These are phyloP conservation scores for Magallana ariakensis DNA, from an alignment of 1,140 invertebrate genomes.

Conservation along the genomic window DNA sequence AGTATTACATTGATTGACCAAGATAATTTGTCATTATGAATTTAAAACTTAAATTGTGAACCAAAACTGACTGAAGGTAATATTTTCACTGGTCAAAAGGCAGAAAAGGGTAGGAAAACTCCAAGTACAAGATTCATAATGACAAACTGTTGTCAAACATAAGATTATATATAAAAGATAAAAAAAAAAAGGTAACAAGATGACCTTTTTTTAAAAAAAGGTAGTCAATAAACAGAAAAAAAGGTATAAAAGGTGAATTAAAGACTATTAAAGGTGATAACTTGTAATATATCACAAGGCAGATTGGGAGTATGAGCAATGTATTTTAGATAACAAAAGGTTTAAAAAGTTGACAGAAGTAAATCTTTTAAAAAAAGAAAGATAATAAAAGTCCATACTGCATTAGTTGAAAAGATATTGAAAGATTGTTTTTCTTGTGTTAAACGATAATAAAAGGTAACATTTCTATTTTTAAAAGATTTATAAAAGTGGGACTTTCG, in stretches of 20 bases:
- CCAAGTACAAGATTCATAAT: not conserved
- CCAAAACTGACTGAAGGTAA: no score
- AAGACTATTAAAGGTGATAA: not conserved
- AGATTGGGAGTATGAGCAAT: not conserved
- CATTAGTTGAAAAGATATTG: not conserved
- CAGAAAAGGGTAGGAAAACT: not conserved
- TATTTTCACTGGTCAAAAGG: not conserved
- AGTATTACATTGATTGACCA: not conserved
- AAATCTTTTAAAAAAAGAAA: not conserved
- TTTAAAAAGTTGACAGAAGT: not conserved
- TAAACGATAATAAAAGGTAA: not conserved
- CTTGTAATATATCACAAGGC: not conserved
- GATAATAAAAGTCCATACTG: not conserved
- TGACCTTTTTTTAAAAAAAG: not conserved
- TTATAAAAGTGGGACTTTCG: slow-evolving; percentile 10
- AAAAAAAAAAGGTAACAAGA: not conserved
- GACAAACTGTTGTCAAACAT: not conserved
- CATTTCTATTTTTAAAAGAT: not conserved
- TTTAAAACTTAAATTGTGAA: no score
- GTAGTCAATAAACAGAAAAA: not conserved
- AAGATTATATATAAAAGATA: not conserved
- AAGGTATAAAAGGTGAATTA: not conserved
- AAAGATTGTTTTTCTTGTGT: not conserved
- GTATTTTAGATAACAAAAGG: not conserved
- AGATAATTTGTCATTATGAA: not conserved